Evolutionary conservation across 2,113 vertebrate species (phyloP), one percentile per base, ranked within the genome.

Genomic region (Anser cygnoides): DNA sequence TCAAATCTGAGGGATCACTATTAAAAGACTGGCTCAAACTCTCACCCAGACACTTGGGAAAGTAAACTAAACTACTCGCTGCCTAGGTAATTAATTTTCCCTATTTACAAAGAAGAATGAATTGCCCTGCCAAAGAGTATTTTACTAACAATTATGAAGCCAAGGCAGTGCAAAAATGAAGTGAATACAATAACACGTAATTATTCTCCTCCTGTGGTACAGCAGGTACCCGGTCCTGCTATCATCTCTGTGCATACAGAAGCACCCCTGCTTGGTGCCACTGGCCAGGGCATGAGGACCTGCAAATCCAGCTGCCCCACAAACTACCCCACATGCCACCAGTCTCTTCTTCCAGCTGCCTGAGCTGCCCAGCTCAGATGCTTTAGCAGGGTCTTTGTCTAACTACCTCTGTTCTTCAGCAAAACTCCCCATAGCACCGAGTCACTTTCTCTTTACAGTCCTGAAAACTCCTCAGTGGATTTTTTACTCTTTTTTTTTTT

Each of bases 321-420:
- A 3, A 26, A 22, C 13, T 2, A 9, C n/a, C 31, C 33, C 54
- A n/a, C 0, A 1, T 11, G 22, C 25, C 1, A 4, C 52, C 31
- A 1, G 2, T 59, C 4, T 66, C 23, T 20, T 16, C 22, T 19
- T 33, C 35, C 12, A 12, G 13, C 11, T 80, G 22, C 10, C 9
- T 49, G 8, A 12, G 13, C 10, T 86, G 25, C 10, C 6, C 8
- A 0, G 0, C 22, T 79, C 8, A 63, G 10, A 20, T 83, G 19
- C 43, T 72, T 93, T 29, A 46, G 12, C 13, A 72, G 8, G 2
- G 1, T 33, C 15, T 70, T 85, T 46, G 16, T 28, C 25, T n/a
- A 89, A 0, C 29, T 80, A 28, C 35, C 74, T 66, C 21, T n/a
- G 13, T 41, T 54, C 6, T 80, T 84, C 41, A 15, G 43, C 25